A percentile compares a stretch with the other conserved stretches of the same genome.
These are phyloP conservation scores for Chaunax sp. DNA, from an alignment of 2,797 vertebrate genomes.

Conservation along the genomic window DNA sequence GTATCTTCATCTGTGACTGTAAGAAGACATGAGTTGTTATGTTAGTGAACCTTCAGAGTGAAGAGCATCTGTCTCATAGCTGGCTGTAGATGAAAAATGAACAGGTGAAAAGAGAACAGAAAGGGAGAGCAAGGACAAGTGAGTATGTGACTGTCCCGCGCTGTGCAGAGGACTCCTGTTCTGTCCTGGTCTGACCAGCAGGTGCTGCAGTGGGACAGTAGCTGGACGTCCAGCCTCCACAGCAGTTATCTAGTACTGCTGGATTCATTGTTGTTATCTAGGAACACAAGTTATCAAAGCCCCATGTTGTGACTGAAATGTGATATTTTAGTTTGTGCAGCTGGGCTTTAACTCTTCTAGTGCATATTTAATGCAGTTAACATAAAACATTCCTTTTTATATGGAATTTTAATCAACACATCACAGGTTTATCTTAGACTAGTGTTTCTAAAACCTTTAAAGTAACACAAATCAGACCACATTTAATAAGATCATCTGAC, in stretches of 20 bases:
- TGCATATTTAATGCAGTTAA: background rate
- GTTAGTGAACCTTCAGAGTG: background rate
- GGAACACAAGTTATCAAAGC: too few relatives aligned
- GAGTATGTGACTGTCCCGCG: background rate
- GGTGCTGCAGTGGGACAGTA: slow-evolving; percentile 32
- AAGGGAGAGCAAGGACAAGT: background rate
- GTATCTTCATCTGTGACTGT: slow-evolving; percentile 95
- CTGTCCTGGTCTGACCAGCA: slow-evolving; percentile 35
- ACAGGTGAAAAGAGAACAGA: background rate
- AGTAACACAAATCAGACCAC: too few relatives aligned
- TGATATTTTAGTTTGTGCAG: too few relatives aligned
- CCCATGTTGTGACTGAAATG: too few relatives aligned
- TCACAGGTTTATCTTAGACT: background rate
- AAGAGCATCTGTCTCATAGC: background rate
- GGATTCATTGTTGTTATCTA: background rate
- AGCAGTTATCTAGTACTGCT: background rate
- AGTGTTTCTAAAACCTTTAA: too few relatives aligned
- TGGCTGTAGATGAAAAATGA: background rate
- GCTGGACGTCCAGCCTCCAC: background rate
- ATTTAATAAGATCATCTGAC: too few relatives aligned
- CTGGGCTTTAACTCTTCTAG: too few relatives aligned
- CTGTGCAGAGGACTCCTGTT: background rate
- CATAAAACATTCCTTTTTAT: too few relatives aligned
- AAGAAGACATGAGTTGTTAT: slow-evolving; percentile 17
- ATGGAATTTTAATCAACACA: background rate